Base-by-base conservation (phyloP, 2,888 invertebrate species). In the Resseliella maxima region DNA sequence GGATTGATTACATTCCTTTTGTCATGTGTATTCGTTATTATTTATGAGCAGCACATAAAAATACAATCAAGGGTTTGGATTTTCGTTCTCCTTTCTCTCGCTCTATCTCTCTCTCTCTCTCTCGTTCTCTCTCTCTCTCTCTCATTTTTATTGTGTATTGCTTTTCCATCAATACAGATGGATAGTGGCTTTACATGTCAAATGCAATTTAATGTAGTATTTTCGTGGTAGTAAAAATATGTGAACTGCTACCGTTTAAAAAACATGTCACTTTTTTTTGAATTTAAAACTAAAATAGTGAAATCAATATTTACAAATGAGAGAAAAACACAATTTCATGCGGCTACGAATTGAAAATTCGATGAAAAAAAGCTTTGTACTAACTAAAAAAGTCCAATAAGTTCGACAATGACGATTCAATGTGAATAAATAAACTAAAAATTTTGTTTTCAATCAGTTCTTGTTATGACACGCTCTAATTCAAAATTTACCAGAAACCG, bases 21-120 rank as follows among this genome's bases (percentile, higher is more conserved):
- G 83, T 38, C 38, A 83, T 83, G 41, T 83, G 38, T 83, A 36
- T 81, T 35, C 81, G 81, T 36, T 81, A 83, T 83, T 83, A 83
- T 83, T 83, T 83, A 83, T 83, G 83, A 38, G 83, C 72, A 24
- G 5, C 24, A 8, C 72, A 72, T 72, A 31, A 72, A 72, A 72
- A 12, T 18, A 35, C 72, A 72, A 72, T 35, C 72, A n/a, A 72
- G 15, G 72, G 31, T 8, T 12, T 59, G 8, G 6, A 12, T 12
- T 12, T n/a, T n/a, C n/a, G n/a, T n/a, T n/a, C n/a, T n/a, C n/a
- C n/a, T n/a, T n/a, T n/a, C n/a, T n/a, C n/a, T n/a, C n/a, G n/a
- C n/a, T n/a, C n/a, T n/a, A 8, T 41, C 41, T 8, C 41, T 41
- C 41, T 41, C 12, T 8, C 50, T 50, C 50, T 50, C 50, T 6